Base-by-base conservation (phyloP, 2,113 vertebrate genomes). In the Balaeniceps rex region DNA sequence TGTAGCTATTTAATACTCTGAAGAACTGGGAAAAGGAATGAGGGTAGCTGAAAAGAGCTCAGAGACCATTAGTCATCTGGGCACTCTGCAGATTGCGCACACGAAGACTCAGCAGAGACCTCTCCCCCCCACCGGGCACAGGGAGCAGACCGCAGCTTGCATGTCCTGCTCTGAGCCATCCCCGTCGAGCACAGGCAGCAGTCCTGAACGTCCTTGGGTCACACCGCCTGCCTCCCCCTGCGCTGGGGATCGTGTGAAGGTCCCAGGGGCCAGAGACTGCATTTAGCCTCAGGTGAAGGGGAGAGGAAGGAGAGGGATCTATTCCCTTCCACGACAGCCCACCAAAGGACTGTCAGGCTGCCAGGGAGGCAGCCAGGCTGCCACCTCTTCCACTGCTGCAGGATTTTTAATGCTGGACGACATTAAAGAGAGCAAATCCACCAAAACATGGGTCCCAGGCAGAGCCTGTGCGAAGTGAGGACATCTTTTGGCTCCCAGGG, bases 1-100 rank as follows among this genome's bases (percentile, higher is more conserved):
- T 99, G 97, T 99, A 99, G 97, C 99, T 99, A 47, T 99, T 99
- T 78, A 99, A 96, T 79, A 99, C 99, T 95, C 99, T 99, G 42
- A 99, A 99, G 98, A 99, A 99, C 99, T 99, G 97, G 29, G 49
- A 93, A 87, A 64, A 87, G 49, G 54, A 88, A 46, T 6, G 23
- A 83, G 44, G 36, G 51, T 49, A 88, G 57, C n/a, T 55, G 76
- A 71, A n/a, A 75, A 47, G 33, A 33, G 63, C 42, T 77, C 58
- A 7, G 26, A 74, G 64, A 38, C 3, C 0, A 0, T 2, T 1
- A 8, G 34, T 57, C 51, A 26, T 5, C 24, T 9, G 17, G 34
- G 69, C 28, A 54, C 26, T 33, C 42, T 42, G 71, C 90, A 80
- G 65, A 21, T 1, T 26, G 12, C 5, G 3, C 65, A 63, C 33